These are phyloP conservation scores for Hermetia illucens DNA, from an alignment of 1,140 invertebrate species.

Conservation along the genomic window DNA sequence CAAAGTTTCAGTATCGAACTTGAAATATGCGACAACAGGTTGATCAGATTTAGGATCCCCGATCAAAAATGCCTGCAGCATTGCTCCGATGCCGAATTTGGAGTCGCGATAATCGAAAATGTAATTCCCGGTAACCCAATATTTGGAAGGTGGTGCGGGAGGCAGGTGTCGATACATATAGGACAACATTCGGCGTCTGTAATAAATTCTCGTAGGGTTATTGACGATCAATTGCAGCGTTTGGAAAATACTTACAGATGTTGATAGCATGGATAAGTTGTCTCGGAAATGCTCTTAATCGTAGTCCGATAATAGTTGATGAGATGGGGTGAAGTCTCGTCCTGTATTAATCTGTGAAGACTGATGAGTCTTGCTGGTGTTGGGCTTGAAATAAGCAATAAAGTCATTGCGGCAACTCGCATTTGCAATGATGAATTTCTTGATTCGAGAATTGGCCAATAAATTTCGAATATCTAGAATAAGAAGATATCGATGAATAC, in stretches of 20 bases:
- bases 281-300: constrained; percentile 48
- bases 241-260: constrained; percentile 35
- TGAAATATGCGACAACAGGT: constrained; percentile 41
- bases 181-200: constrained; percentile 37
- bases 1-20: constrained; percentile 41
- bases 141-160: constrained; percentile 30
- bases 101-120: constrained; percentile 45
- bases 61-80: constrained; percentile 42
- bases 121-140: constrained; percentile 47
- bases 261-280: constrained; percentile 45
- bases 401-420: constrained; percentile 44
- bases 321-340: constrained; percentile 43
- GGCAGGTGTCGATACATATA: constrained; percentile 40
- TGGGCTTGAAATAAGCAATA: constrained; percentile 44
- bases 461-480: constrained; percentile 40
- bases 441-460: constrained; percentile 55
- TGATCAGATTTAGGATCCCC: constrained; percentile 43
- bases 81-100: constrained; percentile 40
- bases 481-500: constrained; percentile 2
- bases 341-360: constrained; percentile 50
- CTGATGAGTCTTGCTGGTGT: constrained; percentile 46
- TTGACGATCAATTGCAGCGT: constrained; percentile 2
- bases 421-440: constrained; percentile 49
- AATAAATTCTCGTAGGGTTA: not conserved
- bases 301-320: constrained; percentile 59